A percentile compares a stretch with the other conserved stretches of the same genome.
Evolutionary conservation across 2,113 vertebrate species (phyloP).

Genomic region (Anhinga rufa): DNA sequence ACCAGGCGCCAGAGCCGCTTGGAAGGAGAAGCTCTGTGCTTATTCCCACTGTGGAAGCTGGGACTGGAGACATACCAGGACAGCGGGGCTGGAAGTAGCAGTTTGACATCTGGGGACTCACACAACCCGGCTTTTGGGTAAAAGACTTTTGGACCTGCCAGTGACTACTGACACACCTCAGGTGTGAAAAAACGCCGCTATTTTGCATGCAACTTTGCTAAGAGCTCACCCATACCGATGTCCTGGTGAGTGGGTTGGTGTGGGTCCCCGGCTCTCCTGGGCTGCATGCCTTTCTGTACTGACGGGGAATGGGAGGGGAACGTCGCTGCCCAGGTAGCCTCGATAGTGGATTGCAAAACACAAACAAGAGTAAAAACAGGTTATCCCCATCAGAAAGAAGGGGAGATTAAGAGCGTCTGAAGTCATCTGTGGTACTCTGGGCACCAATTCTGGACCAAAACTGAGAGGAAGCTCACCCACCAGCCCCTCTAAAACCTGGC

Average conservation of each 20-base stretch:
- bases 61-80: not conserved
- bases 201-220: not conserved
- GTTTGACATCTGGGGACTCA: not conserved
- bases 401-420: not conserved
- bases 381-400: not conserved
- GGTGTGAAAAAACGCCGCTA: not conserved
- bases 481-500: not conserved
- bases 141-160: not conserved
- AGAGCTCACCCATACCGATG: accelerated
- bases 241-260: not conserved
- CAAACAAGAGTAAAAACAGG: not conserved
- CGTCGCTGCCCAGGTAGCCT: not conserved
- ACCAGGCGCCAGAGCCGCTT: not conserved
- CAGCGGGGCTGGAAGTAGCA: not conserved
- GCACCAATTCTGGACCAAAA: not conserved
- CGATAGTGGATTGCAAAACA: not conserved
- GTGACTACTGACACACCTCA: not conserved
- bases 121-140: not conserved
- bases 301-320: not conserved
- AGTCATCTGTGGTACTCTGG: not conserved
- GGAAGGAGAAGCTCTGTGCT: not conserved
- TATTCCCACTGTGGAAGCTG: not conserved
- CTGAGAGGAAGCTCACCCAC: not conserved
- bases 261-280: not conserved
- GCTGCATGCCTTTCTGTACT: not conserved